Percentiles rank a stretch among this genome's conserved stretches.
phyloP scores from a whole-genome alignment of 2,888 invertebrate genomes.

The Mallateleia sp. region DNA sequence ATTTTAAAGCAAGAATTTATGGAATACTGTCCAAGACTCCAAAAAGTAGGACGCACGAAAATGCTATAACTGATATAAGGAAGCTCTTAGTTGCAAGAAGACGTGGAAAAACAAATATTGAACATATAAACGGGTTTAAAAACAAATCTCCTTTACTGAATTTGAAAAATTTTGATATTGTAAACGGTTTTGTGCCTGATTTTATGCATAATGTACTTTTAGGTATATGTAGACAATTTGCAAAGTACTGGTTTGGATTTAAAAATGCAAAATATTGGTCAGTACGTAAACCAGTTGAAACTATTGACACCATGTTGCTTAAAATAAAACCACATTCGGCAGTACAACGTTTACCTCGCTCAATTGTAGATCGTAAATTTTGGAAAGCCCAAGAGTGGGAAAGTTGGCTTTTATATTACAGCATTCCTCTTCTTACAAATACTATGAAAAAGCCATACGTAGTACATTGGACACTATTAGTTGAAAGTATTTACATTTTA shows the following conservation, averaged over 20 bases:
- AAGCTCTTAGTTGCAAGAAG: not conserved
- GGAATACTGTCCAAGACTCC: too few species aligned
- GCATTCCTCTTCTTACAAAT: not conserved
- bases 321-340: slow-evolving; percentile 37
- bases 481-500: slow-evolving; percentile 1
- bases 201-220: slow-evolving; percentile 59
- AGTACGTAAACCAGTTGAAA: not conserved
- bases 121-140: slow-evolving; percentile 37
- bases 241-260: not conserved
- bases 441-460: not conserved
- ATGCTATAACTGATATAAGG: slow-evolving; percentile 2
- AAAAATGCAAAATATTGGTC: not conserved
- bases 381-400: slow-evolving; percentile 57
- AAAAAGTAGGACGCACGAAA: slow-evolving; percentile 1
- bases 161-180: slow-evolving; percentile 60
- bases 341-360: slow-evolving; percentile 37
- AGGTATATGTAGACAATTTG: slow-evolving; percentile 54
- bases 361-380: slow-evolving; percentile 19
- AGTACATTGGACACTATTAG: not conserved
- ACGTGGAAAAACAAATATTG: not conserved
- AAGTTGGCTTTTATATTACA: slow-evolving; percentile 3
- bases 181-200: slow-evolving; percentile 64
- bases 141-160: slow-evolving; percentile 26
- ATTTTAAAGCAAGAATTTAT: too few species aligned
- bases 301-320: slow-evolving; percentile 22